phyloP scores from a whole-genome alignment of 2,888 invertebrate species.

The Tenthredo mesomela region DNA sequence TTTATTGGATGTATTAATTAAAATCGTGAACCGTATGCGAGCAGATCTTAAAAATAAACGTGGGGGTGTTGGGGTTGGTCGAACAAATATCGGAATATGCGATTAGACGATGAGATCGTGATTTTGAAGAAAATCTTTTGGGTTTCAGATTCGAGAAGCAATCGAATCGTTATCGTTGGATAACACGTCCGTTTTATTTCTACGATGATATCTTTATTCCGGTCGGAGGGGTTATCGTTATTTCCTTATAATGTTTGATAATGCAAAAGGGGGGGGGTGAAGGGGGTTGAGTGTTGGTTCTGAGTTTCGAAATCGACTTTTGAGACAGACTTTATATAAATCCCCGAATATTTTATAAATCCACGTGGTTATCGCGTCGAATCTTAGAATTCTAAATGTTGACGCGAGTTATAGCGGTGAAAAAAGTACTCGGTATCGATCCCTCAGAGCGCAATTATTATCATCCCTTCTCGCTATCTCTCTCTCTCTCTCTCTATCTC shows the following conservation, averaged over 20 bases:
- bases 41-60: neutral
- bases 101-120: neutral
- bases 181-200: slow-evolving; percentile 38
- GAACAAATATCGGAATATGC: no score
- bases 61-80: neutral
- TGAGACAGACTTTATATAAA: neutral
- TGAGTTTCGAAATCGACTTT: slow-evolving; percentile 15
- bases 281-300: neutral
- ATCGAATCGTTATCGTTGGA: slow-evolving; percentile 45
- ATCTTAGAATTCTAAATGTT: neutral
- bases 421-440: neutral
- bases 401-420: neutral
- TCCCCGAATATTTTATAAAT: neutral
- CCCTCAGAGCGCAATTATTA: neutral
- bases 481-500: neutral
- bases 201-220: neutral
- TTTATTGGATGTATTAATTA: neutral
- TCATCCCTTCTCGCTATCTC: no score
- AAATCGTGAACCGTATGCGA: neutral
- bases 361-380: neutral
- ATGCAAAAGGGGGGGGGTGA: neutral
- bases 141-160: neutral
- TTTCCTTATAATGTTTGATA: slow-evolving; percentile 17
- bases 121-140: neutral
- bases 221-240: slow-evolving; percentile 27